Conservation (phyloP, 2,888 invertebrate genomes). For the Brachyopa scutellaris region DNA sequence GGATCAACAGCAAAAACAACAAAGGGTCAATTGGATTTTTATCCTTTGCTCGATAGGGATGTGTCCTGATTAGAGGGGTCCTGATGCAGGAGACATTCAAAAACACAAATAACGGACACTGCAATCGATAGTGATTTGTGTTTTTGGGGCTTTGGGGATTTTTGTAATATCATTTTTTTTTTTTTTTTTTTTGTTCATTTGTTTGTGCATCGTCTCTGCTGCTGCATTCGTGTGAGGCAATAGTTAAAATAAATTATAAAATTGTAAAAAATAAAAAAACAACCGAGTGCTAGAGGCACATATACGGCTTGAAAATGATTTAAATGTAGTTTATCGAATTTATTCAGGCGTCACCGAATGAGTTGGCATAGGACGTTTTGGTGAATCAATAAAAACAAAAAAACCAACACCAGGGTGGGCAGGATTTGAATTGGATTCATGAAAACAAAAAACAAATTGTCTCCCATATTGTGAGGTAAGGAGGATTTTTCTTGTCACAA, state of each 20-base stretch:
- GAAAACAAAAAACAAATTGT: no score
- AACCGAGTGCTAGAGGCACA: neutral
- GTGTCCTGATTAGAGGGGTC: constrained; percentile 66
- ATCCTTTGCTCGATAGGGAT: constrained; percentile 58
- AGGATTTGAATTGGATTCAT: no score
- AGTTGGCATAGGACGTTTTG: no score
- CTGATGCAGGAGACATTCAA: constrained; percentile 47
- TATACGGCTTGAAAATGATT: constrained; percentile 2
- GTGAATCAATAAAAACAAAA: no score
- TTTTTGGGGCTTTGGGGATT: constrained; percentile 55
- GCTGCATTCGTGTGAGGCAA: constrained; percentile 35
- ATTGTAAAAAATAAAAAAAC: constrained; percentile 8
- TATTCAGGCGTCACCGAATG: no score
- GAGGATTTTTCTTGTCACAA: no score
- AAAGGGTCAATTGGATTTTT: constrained; percentile 70
- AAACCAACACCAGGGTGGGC: no score
- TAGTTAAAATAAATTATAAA: constrained; percentile 46
- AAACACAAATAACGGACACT: constrained; percentile 51
- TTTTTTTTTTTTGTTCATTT: constrained; percentile 50
- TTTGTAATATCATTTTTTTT: no score
- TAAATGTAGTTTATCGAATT: neutral
- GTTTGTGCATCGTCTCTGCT: constrained; percentile 47
- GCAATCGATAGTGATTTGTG: constrained; percentile 65
- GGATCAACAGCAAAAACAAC: constrained; percentile 51
- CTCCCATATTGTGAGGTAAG: no score